These are phyloP conservation scores for Melanotaenia boesemani DNA, from an alignment of 2,797 vertebrate species.

Conservation along the genomic window DNA sequence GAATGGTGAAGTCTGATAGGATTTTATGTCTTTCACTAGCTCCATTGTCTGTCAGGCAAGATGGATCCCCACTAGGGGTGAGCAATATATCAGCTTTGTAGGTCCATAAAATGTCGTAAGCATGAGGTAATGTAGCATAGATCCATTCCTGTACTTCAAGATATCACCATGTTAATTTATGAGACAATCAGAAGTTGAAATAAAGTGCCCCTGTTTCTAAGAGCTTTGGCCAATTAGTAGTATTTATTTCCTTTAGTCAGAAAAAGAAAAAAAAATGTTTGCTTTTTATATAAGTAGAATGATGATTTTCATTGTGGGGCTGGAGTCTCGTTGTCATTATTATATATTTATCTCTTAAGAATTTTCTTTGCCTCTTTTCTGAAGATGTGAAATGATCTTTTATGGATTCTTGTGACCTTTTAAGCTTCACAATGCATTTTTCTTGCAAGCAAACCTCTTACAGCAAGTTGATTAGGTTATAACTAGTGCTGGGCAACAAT, in stretches of 20 bases:
- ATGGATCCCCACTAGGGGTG: conserved; percentile 60
- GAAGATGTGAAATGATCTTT: not conserved
- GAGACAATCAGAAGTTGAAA: conserved; percentile 35
- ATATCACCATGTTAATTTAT: conserved; percentile 65
- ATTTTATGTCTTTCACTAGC: conserved; percentile 68
- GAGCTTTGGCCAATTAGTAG: conserved; percentile 12
- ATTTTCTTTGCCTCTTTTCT: not conserved
- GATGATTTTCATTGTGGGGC: no score
- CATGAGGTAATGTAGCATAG: conserved; percentile 71
- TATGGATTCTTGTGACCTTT: no score
- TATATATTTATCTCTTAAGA: conserved; percentile 2
- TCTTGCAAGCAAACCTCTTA: conserved; percentile 34
- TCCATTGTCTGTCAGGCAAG: conserved; percentile 66
- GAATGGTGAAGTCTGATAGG: conserved; percentile 78
- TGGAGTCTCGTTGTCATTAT: not conserved
- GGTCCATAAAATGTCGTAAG: conserved; percentile 72
- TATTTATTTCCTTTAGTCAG: not conserved
- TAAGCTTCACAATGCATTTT: conserved; percentile 13
- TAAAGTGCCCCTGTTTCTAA: conserved; percentile 34
- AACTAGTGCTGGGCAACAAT: conserved; percentile 4
- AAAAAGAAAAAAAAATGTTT: no score
- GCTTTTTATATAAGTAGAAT: no score
- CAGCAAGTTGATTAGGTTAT: conserved; percentile 36
- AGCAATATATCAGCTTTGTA: conserved; percentile 70
- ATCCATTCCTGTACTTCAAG: conserved; percentile 56